Percentiles rank a stretch among this genome's conserved stretches.
phyloP scores from a whole-genome alignment of 1,140 invertebrate genomes.

The Ostrea edulis region DNA sequence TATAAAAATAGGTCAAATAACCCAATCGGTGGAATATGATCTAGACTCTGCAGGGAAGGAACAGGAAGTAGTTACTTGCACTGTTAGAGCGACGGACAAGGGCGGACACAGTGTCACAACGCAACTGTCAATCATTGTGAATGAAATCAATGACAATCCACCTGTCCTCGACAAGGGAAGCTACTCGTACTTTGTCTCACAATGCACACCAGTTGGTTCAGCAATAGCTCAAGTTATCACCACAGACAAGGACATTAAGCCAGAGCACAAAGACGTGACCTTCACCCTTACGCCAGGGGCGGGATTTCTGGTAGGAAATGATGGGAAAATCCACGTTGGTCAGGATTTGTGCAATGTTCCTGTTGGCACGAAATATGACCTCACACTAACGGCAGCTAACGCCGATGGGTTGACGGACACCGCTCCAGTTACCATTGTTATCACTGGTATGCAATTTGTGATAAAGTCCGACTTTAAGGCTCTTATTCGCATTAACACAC shows the following conservation, averaged over 20 bases:
- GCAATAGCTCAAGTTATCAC: constrained; percentile 10
- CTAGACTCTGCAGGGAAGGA: constrained; percentile 23
- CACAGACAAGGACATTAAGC: constrained; percentile 27
- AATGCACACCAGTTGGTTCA: not conserved
- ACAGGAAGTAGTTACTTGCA: not conserved
- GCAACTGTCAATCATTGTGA: constrained; percentile 16
- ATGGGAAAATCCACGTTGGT: not conserved
- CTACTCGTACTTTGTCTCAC: constrained; percentile 16
- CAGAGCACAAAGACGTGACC: constrained; percentile 5
- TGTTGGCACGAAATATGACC: not conserved
- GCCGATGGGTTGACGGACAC: not conserved
- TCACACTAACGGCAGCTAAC: constrained; percentile 43
- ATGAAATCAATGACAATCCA: constrained; percentile 40
- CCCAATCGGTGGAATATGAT: constrained; percentile 46
- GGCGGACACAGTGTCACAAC: not conserved
- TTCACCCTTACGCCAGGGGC: not conserved
- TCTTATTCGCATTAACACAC: too few relatives aligned
- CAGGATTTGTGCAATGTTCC: constrained; percentile 31
- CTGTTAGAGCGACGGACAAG: constrained; percentile 35
- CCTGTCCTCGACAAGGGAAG: constrained; percentile 15
- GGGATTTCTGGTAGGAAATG: not conserved
- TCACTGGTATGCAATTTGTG: not conserved
- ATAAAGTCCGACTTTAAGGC: too few relatives aligned
- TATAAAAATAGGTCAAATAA: not conserved
- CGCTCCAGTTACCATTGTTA: constrained; percentile 31